These are phyloP conservation scores for Polydrusus tereticollis DNA, from an alignment of 2,888 invertebrate species.

Conservation along the genomic window DNA sequence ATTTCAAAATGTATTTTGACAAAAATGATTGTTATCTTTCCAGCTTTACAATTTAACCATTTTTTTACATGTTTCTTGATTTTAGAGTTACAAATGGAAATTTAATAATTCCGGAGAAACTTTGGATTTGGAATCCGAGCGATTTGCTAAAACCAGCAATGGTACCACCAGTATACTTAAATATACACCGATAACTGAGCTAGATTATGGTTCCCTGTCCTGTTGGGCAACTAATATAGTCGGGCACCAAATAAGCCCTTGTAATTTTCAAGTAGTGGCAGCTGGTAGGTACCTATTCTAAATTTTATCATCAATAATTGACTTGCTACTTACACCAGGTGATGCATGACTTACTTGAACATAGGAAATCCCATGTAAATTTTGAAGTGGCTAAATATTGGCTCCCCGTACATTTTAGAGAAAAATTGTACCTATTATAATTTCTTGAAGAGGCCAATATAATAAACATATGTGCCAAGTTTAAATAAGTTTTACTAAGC, in stretches of 20 bases:
- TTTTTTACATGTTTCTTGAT: background rate
- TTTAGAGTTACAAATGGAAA: constrained; percentile 87
- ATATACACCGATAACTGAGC: constrained; percentile 73
- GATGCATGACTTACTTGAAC: no score
- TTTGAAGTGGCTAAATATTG: no score
- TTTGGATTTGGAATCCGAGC: constrained; percentile 83
- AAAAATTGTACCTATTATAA: no score
- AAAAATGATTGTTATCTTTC: background rate
- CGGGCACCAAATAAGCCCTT: constrained; percentile 85
- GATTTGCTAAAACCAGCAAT: constrained; percentile 79
- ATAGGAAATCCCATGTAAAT: no score
- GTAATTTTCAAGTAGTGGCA: constrained; percentile 89
- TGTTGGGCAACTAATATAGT: constrained; percentile 90
- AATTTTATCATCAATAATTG: no score
- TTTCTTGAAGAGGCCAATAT: no score
- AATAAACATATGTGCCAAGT: no score
- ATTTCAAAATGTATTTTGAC: background rate
- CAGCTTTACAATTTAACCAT: background rate
- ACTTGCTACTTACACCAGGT: no score
- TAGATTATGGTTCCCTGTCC: constrained; percentile 90
- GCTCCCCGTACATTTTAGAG: no score
- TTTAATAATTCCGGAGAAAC: constrained; percentile 95
- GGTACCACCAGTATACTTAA: constrained; percentile 80
- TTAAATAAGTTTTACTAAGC: no score
- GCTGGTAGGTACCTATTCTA: constrained; percentile 76